Conservation (phyloP, 2,113 vertebrate genomes). For the Copsychus sechellarum region DNA sequence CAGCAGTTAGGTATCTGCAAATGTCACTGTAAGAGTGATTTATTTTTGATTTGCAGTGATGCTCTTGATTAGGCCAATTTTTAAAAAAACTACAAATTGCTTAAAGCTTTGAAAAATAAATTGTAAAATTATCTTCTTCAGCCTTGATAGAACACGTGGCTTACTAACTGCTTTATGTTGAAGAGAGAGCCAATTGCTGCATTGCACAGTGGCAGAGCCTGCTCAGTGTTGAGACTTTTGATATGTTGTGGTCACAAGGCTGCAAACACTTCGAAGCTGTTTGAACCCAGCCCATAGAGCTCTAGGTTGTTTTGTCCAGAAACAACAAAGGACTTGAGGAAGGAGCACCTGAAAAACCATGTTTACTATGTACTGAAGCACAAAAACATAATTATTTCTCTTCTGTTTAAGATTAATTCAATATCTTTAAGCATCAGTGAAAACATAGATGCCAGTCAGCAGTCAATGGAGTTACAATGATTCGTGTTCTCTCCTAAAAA, state of each 20-base stretch:
- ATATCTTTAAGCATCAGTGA: not conserved
- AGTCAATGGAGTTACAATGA: not conserved
- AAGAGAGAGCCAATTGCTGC: not conserved
- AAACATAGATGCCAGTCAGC: not conserved
- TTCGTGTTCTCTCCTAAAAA: fast-evolving
- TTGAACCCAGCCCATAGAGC: not conserved
- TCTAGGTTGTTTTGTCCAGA: not conserved
- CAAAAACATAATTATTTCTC: fast-evolving
- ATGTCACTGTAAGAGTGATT: not conserved
- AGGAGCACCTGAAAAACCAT: not conserved
- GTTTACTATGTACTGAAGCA: not conserved
- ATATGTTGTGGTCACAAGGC: not conserved
- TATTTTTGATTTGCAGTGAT: not conserved
- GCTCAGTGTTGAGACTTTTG: not conserved
- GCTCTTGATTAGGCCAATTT: not conserved
- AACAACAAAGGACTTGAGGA: not conserved
- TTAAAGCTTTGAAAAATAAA: not conserved
- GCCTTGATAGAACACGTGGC: fast-evolving
- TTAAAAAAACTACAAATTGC: not conserved
- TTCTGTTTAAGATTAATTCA: not conserved
- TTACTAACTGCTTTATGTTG: not conserved
- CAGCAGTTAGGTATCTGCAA: not conserved
- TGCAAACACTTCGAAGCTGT: not conserved
- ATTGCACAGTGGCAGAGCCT: fast-evolving
- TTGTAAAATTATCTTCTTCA: not conserved